Conservation (phyloP, 2,797 vertebrate genomes). For the Cephalopachus bancanus region DNA sequence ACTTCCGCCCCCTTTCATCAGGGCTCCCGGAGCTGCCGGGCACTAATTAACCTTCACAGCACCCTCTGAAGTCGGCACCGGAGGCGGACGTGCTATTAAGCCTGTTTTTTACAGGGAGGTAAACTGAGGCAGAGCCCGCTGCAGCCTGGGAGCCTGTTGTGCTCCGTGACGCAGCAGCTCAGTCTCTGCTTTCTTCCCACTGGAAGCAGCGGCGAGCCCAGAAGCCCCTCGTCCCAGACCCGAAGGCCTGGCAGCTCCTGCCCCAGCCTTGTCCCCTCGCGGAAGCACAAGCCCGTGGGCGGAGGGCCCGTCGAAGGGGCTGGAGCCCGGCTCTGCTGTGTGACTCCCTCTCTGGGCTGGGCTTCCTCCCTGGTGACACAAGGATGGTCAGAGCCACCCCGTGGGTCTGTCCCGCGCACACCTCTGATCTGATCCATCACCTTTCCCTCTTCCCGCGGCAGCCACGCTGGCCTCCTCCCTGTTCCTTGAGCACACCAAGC, state of each 20-base stretch:
- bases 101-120: conserved; percentile 70
- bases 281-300: accelerated
- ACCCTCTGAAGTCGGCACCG: conserved; percentile 79
- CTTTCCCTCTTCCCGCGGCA: background rate
- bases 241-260: background rate
- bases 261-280: background rate
- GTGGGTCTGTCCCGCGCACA: background rate
- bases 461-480: background rate
- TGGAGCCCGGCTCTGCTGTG: background rate
- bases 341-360: background rate
- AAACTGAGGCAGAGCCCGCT: conserved; percentile 79
- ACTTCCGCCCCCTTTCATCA: conserved; percentile 78
- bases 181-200: background rate
- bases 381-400: background rate
- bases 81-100: conserved; percentile 81
- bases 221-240: background rate
- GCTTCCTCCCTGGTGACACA: background rate
- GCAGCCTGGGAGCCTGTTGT: conserved; percentile 45
- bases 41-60: conserved; percentile 72
- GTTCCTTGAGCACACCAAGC: background rate
- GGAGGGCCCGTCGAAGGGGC: background rate
- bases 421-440: background rate
- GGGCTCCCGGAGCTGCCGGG: conserved; percentile 55
- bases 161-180: conserved; percentile 70
- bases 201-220: background rate